Evolutionary conservation across 2,113 vertebrate genomes (phyloP).

Genomic region (Bothrops jararaca): DNA sequence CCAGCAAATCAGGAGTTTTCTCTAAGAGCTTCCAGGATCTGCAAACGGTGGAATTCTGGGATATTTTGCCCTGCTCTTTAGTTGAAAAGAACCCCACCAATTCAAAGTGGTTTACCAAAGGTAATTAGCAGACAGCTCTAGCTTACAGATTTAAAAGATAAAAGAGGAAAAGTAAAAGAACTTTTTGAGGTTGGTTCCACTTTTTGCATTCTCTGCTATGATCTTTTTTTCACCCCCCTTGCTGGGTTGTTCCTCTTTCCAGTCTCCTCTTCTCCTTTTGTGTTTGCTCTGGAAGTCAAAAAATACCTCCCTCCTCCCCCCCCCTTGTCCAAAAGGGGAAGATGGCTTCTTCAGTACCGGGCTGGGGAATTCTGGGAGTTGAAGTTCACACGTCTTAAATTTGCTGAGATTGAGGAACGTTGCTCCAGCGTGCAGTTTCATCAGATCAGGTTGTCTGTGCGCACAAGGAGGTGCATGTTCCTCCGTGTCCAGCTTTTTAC

Average conservation of each 20-base stretch:
- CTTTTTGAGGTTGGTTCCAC: neutral
- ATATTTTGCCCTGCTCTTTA: neutral
- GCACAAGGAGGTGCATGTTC: accelerated
- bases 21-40: neutral
- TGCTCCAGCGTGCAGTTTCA: neutral
- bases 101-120: neutral
- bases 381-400: neutral
- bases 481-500: neutral
- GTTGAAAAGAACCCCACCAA: neutral
- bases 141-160: neutral
- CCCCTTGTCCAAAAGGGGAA: neutral
- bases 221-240: neutral
- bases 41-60: neutral
- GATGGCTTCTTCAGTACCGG: neutral
- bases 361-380: neutral
- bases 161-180: neutral
- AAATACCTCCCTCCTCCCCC: neutral
- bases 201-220: neutral
- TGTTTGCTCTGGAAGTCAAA: neutral
- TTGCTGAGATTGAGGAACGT: neutral
- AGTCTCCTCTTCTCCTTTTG: neutral
- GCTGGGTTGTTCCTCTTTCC: neutral
- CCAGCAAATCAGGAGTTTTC: neutral
- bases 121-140: neutral
- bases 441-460: neutral